Evolutionary conservation across 2,113 vertebrate species (phyloP), one percentile per base, ranked within the genome.

Genomic region (Octodon degus): DNA sequence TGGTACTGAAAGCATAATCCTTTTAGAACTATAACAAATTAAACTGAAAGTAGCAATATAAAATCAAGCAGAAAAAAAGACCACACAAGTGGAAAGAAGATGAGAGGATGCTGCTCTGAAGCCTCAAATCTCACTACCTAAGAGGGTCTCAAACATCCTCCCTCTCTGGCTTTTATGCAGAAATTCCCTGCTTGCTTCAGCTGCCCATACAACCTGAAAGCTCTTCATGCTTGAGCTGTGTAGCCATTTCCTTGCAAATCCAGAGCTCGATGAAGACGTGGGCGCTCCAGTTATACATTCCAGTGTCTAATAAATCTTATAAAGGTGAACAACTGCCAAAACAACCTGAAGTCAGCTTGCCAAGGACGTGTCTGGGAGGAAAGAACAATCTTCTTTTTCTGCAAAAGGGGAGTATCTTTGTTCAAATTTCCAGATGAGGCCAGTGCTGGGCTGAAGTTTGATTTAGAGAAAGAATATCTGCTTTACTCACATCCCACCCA

Each of bases 11-110:
- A 96, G 89, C 79, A 89, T 89, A 97, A 95, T 97, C 88, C 92
- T 95, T 86, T 97, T 97, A 96, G 85, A 97, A 95, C 50, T 93
- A 94, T 86, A 89, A 96, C 97, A 97, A 97, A 97, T 96, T 90
- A 96, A 95, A 74, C 65, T 70, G 72, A 86, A 96, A 96, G 91
- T 72, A 88, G 77, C 74, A 91, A 79, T 70, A 55, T 25, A 94
- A 96, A 97, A 95, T 95, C 90, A 97, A 97, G 86, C 62, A 65
- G 74, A 6, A 68, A 85, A 60, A 87, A 63, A 83, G 81, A 82
- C 93, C 89, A 81, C 91, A 90, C 43, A 77, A 34, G 70, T 25
- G 34, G 63, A 86, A 84, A 58, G 53, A 43, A 94, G 47, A 55
- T 58, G 50, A 92, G 72, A 90, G 40, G 37, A 62, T 58, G 11